These are phyloP conservation scores for Catocala fraxini DNA, from an alignment of 2,888 invertebrate species.

Conservation along the genomic window DNA sequence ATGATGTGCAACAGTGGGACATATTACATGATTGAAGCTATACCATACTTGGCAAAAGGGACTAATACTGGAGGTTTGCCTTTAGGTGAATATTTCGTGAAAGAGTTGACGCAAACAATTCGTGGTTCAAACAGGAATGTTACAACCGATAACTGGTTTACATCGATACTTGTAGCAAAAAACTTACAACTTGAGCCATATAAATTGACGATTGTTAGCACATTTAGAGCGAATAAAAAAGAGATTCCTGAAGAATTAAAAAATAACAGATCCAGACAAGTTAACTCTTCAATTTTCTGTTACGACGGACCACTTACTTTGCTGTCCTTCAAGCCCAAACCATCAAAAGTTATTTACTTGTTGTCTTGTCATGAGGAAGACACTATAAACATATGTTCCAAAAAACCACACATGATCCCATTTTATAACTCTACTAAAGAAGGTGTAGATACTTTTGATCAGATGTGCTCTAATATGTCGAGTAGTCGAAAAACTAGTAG, in stretches of 20 bases:
- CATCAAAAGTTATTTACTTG: not conserved
- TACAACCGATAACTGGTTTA: slow-evolving; percentile 46
- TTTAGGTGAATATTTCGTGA: slow-evolving; percentile 38
- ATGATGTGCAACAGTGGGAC: no score
- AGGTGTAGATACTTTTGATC: not conserved
- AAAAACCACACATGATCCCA: not conserved
- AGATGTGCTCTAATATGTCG: slow-evolving; percentile 2
- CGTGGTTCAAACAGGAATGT: slow-evolving; percentile 33
- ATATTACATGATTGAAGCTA: no score
- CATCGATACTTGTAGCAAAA: not conserved
- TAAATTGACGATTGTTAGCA: not conserved
- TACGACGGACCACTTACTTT: no score
- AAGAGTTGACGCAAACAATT: slow-evolving; percentile 30
- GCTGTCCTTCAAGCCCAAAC: not conserved
- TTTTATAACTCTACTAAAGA: slow-evolving; percentile 5
- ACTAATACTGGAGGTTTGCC: slow-evolving; percentile 47
- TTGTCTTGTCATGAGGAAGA: slow-evolving; percentile 9
- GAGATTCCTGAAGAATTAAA: not conserved
- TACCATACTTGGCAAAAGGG: slow-evolving; percentile 47
- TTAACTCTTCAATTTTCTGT: no score
- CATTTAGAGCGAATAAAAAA: not conserved
- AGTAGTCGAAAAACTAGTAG: not conserved
- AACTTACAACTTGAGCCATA: not conserved
- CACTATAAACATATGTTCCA: not conserved
- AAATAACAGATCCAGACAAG: not conserved